phyloP scores from a whole-genome alignment of 2,113 vertebrate genomes.

The Microcebus murinus region DNA sequence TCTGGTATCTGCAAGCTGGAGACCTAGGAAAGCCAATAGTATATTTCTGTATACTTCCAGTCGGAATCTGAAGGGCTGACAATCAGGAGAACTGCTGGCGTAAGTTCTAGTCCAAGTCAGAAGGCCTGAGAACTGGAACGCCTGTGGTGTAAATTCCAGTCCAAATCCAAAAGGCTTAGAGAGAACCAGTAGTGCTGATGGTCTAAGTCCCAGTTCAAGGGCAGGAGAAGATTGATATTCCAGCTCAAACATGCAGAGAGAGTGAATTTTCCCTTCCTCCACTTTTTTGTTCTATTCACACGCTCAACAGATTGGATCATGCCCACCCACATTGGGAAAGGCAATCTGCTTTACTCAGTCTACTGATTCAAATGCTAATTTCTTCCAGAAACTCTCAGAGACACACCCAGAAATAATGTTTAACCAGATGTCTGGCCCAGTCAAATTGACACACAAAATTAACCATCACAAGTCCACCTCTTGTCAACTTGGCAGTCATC shows the following conservation, averaged over 20 bases:
- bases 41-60: neutral
- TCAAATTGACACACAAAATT: neutral
- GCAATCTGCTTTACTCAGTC: slow-evolving; percentile 18
- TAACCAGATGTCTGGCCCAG: neutral
- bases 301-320: slow-evolving; percentile 6
- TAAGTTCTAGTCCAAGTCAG: neutral
- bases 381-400: slow-evolving; percentile 32
- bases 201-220: neutral
- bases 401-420: slow-evolving; percentile 24
- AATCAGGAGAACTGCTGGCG: neutral
- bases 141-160: neutral
- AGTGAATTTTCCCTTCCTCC: neutral
- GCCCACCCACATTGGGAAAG: neutral
- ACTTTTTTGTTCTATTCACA: neutral
- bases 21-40: neutral
- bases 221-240: neutral
- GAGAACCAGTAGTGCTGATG: neutral
- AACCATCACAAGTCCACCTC: neutral
- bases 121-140: neutral
- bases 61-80: neutral
- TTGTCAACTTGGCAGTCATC: neutral
- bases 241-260: neutral
- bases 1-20: neutral
- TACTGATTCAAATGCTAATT: slow-evolving; percentile 30
- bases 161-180: neutral